phyloP scores from a whole-genome alignment of 2,113 vertebrate genomes.

The Apodemus speciosus region DNA sequence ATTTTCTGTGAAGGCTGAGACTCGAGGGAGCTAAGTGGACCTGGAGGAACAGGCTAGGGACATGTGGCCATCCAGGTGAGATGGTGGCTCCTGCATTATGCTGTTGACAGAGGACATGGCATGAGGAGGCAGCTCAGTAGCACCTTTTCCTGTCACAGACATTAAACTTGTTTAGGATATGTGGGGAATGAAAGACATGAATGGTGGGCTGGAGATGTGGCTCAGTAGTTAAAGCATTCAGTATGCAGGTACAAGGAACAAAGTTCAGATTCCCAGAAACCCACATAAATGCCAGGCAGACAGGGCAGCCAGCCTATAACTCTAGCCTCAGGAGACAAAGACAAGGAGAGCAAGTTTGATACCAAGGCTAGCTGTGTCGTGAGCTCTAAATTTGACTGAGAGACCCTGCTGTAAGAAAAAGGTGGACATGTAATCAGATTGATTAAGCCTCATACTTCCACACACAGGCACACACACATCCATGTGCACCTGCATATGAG shows the following conservation, averaged over 20 bases:
- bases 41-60: not conserved
- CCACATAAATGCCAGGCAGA: not conserved
- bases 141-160: not conserved
- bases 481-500: not conserved
- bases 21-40: not conserved
- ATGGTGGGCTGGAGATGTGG: too few species aligned
- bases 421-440: accelerated
- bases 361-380: not conserved
- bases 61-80: not conserved
- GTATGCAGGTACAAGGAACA: not conserved
- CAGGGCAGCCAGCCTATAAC: not conserved
- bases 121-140: not conserved
- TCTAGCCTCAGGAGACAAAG: not conserved
- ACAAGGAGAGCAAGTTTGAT: not conserved
- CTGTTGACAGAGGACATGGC: not conserved
- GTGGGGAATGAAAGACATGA: not conserved
- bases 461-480: not conserved
- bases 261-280: not conserved
- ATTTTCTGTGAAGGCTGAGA: not conserved
- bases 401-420: not conserved
- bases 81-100: not conserved
- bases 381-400: not conserved
- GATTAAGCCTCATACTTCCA: not conserved
- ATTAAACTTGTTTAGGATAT: not conserved
- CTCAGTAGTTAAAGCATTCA: not conserved